These are phyloP conservation scores for Monopis laevigella DNA, from an alignment of 2,888 invertebrate species.

Conservation along the genomic window DNA sequence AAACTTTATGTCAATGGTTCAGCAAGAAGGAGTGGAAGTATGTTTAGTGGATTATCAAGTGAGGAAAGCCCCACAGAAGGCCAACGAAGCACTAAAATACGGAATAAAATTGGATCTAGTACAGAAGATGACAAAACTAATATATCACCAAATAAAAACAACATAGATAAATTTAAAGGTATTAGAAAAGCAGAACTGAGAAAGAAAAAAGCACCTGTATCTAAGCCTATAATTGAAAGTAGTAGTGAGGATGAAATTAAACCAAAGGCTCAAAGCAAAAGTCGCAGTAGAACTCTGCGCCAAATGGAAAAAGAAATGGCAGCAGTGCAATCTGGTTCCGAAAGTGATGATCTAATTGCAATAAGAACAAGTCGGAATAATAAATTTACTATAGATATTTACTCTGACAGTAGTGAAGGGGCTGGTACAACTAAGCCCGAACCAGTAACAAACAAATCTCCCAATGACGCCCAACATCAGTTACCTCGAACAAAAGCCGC, in stretches of 20 bases:
- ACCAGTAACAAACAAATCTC: conserved; percentile 66
- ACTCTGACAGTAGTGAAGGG: conserved; percentile 83
- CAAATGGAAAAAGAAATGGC: conserved; percentile 81
- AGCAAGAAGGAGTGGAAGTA: conserved; percentile 69
- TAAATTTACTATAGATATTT: conserved; percentile 77
- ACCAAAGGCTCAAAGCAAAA: conserved; percentile 62
- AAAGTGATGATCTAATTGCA: conserved; percentile 82
- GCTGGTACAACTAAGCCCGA: conserved; percentile 57
- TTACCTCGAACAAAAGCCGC: conserved; percentile 83
- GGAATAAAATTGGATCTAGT: conserved; percentile 59
- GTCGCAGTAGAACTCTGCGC: conserved; percentile 71
- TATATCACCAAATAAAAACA: conserved; percentile 28
- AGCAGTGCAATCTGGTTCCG: conserved; percentile 73
- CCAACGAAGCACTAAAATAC: conserved; percentile 35
- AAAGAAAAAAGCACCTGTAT: conserved; percentile 55
- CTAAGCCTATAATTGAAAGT: conserved; percentile 62
- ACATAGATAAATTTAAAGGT: conserved; percentile 62
- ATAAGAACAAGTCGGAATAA: conserved; percentile 65
- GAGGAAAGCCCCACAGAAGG: conserved; percentile 56
- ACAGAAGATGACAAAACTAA: conserved; percentile 68
- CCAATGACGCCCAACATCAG: conserved; percentile 74
- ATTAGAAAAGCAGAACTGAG: conserved; percentile 54
- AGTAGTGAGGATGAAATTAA: conserved; percentile 71
- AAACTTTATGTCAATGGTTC: conserved; percentile 82
- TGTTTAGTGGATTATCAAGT: conserved; percentile 71